These are phyloP conservation scores for Mus musculus DNA, from an alignment of 2,113 vertebrate genomes.

Conservation along the genomic window DNA sequence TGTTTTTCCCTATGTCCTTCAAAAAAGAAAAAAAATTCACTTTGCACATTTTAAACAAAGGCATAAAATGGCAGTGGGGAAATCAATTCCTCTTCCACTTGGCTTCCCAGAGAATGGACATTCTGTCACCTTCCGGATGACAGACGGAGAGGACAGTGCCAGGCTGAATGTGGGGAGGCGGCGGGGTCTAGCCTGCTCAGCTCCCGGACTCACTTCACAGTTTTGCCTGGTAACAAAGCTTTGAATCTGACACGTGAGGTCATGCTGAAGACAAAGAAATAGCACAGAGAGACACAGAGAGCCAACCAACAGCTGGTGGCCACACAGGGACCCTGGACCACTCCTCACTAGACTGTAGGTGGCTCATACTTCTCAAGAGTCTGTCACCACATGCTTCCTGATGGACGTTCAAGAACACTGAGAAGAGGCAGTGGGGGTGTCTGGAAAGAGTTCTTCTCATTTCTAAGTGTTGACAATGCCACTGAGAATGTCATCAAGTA, in stretches of 20 bases:
- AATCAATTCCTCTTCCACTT: background rate
- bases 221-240: accelerated
- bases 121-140: background rate
- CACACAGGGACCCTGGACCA: accelerated
- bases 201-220: accelerated
- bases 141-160: accelerated
- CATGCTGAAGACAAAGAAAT: background rate
- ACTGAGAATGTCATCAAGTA: background rate
- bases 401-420: accelerated
- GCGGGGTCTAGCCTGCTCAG: accelerated
- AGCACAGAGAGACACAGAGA: accelerated
- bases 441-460: background rate
- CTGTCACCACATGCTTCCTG: background rate
- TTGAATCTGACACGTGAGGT: accelerated
- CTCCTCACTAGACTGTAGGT: accelerated
- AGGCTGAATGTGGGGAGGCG: accelerated
- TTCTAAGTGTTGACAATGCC: background rate
- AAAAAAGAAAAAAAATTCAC: background rate
- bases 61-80: background rate
- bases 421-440: background rate
- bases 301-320: background rate
- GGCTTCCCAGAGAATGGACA: background rate
- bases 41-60: slow-evolving; percentile 42
- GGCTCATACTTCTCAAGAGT: background rate
- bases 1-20: background rate